Evolutionary conservation across 2,888 invertebrate genomes (phyloP).

Genomic region (Operophtera brumata): DNA sequence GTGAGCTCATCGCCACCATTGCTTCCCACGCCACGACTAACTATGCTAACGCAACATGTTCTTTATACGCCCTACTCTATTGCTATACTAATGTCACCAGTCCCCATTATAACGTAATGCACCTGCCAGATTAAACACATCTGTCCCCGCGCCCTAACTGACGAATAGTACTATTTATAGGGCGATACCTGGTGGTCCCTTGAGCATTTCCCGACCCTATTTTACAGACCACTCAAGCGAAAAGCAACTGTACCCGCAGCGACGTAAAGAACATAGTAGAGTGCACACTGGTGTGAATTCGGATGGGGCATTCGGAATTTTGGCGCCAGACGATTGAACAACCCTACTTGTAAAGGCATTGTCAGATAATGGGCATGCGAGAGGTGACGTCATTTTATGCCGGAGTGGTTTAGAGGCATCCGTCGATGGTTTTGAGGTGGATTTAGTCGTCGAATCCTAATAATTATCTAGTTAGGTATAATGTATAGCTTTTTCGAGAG

Average conservation of each 20-base stretch:
- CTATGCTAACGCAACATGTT: too few relatives aligned
- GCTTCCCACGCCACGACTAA: too few relatives aligned
- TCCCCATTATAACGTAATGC: slow-evolving; percentile 9
- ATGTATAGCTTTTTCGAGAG: too few relatives aligned
- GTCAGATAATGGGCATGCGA: slow-evolving; percentile 44
- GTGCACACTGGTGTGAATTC: slow-evolving; percentile 6
- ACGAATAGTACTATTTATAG: slow-evolving; percentile 31
- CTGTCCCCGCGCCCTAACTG: slow-evolving; percentile 28
- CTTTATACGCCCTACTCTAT: not conserved
- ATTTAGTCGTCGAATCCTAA: too few relatives aligned
- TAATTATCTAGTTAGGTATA: too few relatives aligned
- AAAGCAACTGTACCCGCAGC: not conserved
- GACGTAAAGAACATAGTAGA: slow-evolving; percentile 10
- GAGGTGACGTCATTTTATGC: slow-evolving; percentile 13
- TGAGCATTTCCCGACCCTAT: slow-evolving; percentile 16
- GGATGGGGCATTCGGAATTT: slow-evolving; percentile 53
- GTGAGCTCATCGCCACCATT: too few relatives aligned
- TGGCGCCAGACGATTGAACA: slow-evolving; percentile 68
- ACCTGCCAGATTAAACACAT: slow-evolving; percentile 31
- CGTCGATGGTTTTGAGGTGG: too few relatives aligned
- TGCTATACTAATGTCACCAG: not conserved
- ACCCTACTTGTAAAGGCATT: slow-evolving; percentile 46
- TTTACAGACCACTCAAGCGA: slow-evolving; percentile 1
- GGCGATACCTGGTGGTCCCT: slow-evolving; percentile 39
- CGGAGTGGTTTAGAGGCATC: not conserved